Percentiles rank a stretch among this genome's conserved stretches.
Evolutionary conservation across 2,113 vertebrate genomes (phyloP).

Genomic region (Semnopithecus entellus): DNA sequence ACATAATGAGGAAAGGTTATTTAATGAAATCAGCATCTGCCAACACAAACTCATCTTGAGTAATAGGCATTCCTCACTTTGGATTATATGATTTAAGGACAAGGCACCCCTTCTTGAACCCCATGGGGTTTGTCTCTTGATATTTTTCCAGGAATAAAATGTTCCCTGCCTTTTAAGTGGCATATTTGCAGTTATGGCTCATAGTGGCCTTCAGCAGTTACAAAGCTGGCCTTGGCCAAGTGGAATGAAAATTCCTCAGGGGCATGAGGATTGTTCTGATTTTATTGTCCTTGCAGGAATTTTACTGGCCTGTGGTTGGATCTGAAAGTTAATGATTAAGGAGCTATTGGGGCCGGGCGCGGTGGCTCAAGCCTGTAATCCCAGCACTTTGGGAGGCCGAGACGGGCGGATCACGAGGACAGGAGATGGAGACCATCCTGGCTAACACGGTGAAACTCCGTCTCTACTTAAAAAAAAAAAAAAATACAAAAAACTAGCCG

Average conservation of each 20-base stretch:
- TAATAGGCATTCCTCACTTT: not conserved
- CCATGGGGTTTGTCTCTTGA: not conserved
- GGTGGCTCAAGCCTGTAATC: too few relatives aligned
- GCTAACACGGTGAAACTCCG: too few relatives aligned
- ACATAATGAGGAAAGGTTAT: not conserved
- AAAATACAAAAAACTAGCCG: too few relatives aligned
- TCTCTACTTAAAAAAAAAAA: too few relatives aligned
- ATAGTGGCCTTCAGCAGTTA: not conserved
- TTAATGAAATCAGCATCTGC: not conserved
- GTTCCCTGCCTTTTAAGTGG: not conserved
- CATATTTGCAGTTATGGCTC: not conserved
- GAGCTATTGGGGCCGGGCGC: not conserved
- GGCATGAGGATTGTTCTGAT: not conserved
- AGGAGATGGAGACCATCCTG: too few relatives aligned
- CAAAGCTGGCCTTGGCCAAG: not conserved
- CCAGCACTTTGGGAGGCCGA: too few relatives aligned
- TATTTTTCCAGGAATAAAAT: not conserved
- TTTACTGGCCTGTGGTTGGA: not conserved
- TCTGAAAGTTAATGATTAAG: not conserved
- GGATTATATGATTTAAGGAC: not conserved
- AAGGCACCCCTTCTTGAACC: not conserved
- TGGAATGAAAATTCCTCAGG: not conserved
- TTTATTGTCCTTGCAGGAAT: not conserved
- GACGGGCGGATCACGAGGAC: too few relatives aligned
- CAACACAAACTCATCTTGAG: not conserved